A percentile compares a stretch with the other conserved stretches of the same genome.
Evolutionary conservation across 2,888 invertebrate genomes (phyloP).

Genomic region (Nesidiocoris tenuis): DNA sequence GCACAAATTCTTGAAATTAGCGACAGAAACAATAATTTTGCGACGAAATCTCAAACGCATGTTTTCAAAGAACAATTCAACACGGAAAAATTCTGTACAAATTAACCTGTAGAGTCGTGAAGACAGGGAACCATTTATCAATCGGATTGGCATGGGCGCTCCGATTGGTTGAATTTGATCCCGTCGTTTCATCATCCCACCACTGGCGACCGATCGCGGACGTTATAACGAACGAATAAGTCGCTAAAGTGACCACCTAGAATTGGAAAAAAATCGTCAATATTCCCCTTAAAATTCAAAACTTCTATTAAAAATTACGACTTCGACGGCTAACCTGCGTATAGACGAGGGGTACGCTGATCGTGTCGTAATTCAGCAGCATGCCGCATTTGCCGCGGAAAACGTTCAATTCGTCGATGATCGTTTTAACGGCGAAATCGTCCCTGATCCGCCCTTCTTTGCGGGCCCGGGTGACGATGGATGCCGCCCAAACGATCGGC

Average conservation of each 20-base stretch:
- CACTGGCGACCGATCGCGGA: conserved; percentile 87
- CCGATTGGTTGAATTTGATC: conserved; percentile 53
- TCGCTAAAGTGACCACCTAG: conserved; percentile 83
- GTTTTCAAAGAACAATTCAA: too few relatives aligned
- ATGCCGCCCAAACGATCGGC: conserved; percentile 88
- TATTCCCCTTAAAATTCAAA: background rate
- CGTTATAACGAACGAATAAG: conserved; percentile 87
- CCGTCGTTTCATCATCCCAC: conserved; percentile 60
- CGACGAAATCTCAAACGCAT: too few relatives aligned
- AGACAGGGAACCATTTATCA: conserved; percentile 86
- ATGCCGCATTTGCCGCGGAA: conserved; percentile 78
- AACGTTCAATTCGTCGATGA: conserved; percentile 82
- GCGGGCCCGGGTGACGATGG: conserved; percentile 84
- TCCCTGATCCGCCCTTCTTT: conserved; percentile 86
- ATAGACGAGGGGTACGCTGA: conserved; percentile 77
- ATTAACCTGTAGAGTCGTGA: conserved; percentile 85
- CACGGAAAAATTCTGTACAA: too few relatives aligned
- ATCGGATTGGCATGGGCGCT: conserved; percentile 58
- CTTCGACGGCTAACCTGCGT: conserved; percentile 66
- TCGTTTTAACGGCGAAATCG: conserved; percentile 89
- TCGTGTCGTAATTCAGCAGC: conserved; percentile 74
- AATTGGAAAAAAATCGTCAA: conserved; percentile 33
- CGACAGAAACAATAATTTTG: too few relatives aligned
- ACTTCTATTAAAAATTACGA: background rate
- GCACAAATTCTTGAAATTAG: too few relatives aligned